Evolutionary conservation across 2,113 vertebrate genomes (phyloP).

Genomic region (Megaceryle torquata): DNA sequence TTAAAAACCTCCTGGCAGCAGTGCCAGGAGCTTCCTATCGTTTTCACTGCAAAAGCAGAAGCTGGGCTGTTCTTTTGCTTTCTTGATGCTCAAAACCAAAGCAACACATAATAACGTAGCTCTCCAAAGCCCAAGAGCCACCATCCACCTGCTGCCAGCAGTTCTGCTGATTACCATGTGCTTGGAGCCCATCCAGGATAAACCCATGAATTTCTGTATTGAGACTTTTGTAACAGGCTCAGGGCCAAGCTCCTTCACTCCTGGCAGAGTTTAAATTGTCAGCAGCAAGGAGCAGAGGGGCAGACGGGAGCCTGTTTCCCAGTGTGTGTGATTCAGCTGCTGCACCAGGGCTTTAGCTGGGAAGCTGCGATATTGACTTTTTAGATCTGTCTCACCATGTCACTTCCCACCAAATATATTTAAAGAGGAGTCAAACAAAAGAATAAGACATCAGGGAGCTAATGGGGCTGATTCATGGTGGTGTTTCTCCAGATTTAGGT

Average conservation of each 20-base stretch:
- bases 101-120: background rate
- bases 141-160: background rate
- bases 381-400: background rate
- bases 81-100: background rate
- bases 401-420: background rate
- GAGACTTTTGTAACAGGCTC: background rate
- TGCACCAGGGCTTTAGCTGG: background rate
- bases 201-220: background rate
- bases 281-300: background rate
- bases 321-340: fast-evolving
- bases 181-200: background rate
- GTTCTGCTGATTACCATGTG: background rate
- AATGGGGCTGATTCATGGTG: background rate
- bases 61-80: background rate
- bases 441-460: background rate
- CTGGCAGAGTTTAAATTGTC: background rate
- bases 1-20: background rate
- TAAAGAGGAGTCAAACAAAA: background rate
- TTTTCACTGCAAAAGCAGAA: background rate
- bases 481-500: background rate
- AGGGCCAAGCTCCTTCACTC: background rate
- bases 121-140: background rate
- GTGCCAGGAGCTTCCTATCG: background rate
- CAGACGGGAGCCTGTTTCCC: background rate
- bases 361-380: background rate